phyloP scores from a whole-genome alignment of 2,888 invertebrate genomes.

The Idaea dimidiata region DNA sequence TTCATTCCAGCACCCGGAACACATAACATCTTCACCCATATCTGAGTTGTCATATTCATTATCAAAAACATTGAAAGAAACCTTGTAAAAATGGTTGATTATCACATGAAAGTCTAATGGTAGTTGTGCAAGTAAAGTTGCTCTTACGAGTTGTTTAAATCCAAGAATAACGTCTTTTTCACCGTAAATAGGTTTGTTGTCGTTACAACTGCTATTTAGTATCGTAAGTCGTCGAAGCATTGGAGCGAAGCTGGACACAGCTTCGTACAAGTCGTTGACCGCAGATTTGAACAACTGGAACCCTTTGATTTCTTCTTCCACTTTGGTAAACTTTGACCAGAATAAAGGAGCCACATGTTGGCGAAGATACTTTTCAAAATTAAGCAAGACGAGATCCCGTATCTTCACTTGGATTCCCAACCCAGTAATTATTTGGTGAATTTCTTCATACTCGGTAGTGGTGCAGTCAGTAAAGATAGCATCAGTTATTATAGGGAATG shows the following conservation, averaged over 20 bases:
- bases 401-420: conserved; percentile 66
- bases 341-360: conserved; percentile 83
- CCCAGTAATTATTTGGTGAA: conserved; percentile 61
- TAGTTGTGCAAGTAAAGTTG: conserved; percentile 85
- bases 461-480: conserved; percentile 60
- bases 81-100: conserved; percentile 88
- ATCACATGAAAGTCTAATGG: conserved; percentile 85
- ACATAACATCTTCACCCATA: conserved; percentile 82
- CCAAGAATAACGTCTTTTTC: conserved; percentile 77
- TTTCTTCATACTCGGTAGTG: conserved; percentile 61
- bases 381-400: conserved; percentile 63
- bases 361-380: conserved; percentile 82
- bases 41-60: conserved; percentile 74
- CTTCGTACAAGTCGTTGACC: conserved; percentile 83
- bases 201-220: conserved; percentile 68
- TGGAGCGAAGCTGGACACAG: conserved; percentile 77
- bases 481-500: conserved; percentile 71
- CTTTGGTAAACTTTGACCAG: conserved; percentile 83
- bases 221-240: conserved; percentile 78
- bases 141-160: conserved; percentile 84
- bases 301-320: conserved; percentile 77
- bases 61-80: conserved; percentile 87
- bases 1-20: conserved; percentile 87
- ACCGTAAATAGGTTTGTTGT: conserved; percentile 74
- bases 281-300: conserved; percentile 84